Evolutionary conservation across 2,113 vertebrate species (phyloP), one percentile per base, ranked within the genome.

Genomic region (Tachycineta bicolor): DNA sequence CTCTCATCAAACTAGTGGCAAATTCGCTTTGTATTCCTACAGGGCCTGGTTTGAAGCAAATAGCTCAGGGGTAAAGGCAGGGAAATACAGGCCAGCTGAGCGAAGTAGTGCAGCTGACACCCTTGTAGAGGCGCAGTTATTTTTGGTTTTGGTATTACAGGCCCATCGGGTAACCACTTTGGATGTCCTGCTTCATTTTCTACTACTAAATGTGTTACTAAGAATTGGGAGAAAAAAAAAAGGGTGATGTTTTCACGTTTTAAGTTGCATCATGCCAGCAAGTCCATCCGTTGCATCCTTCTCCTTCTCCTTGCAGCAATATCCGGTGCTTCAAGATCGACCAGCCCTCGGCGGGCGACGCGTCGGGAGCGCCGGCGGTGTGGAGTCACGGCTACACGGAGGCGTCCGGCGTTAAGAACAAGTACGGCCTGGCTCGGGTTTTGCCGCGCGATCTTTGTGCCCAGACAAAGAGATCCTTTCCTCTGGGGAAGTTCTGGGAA

Each of bases 361-460:
- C 98, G 1, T 98, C 99, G 3, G 98, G 99, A 88, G 99, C 99
- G 1, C 99, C 99, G 2, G 99, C 99, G 2, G 99, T 99, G 53
- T 99, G 99, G 99, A 99, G 99, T 53, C 99, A 99, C 11, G 99
- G 99, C 47, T 99, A 99, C 97, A 99, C 99, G 0, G 99, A 99
- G 96, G 99, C 99, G 1, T 99, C 99, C 0, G 99, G 99, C 31
- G 95, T 99, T 25, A 99, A 99, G 96, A 99, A 99, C 98, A 99
- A 99, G 99, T 99, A 97, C 23, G 99, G 96, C 34, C 59, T 23
- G 67, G 25, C 17, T 0, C 25, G 33, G 37, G 12, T 37, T 26
- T 33, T 15, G 4, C 14, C 34, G 23, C 5, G n/a, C 0, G 0
- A 46, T 47, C 62, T 77, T 76, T 67, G 6, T 41, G 73, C 56